Conservation (phyloP, 2,888 invertebrate genomes). For the Scaptomyza caliginosa region DNA sequence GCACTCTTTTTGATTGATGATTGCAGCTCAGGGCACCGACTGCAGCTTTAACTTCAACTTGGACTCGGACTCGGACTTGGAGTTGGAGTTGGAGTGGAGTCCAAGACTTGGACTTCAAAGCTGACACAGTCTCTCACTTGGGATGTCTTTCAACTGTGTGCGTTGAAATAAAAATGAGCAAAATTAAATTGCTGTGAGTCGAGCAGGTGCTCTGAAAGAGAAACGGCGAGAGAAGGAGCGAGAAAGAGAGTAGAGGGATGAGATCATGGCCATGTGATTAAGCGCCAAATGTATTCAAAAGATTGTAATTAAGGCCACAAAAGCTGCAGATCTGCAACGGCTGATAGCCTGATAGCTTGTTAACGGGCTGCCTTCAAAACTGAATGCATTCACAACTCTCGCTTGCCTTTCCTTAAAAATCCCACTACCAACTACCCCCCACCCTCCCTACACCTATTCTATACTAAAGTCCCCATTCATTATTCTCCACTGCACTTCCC, state of each 20-base stretch:
- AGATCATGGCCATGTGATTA: constrained; percentile 77
- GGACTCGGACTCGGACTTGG: not conserved
- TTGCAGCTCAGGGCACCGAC: constrained; percentile 59
- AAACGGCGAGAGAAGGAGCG: constrained; percentile 2
- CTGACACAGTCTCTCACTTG: constrained; percentile 32
- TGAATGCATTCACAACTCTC: constrained; percentile 37
- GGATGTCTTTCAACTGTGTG: constrained; percentile 70
- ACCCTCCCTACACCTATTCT: too few relatives aligned
- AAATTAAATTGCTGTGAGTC: constrained; percentile 44
- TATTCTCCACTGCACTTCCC: not conserved
- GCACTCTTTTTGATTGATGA: constrained; percentile 76
- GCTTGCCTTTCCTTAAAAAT: not conserved
- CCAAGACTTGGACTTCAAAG: constrained; percentile 22
- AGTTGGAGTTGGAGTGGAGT: constrained; percentile 21
- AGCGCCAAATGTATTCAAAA: constrained; percentile 80
- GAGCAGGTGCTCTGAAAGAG: constrained; percentile 42
- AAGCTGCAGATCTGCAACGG: constrained; percentile 72
- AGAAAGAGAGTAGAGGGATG: constrained; percentile 17
- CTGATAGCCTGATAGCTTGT: constrained; percentile 75
- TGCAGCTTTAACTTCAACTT: constrained; percentile 5
- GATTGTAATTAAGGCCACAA: constrained; percentile 80
- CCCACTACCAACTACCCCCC: too few relatives aligned
- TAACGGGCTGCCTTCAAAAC: constrained; percentile 48
- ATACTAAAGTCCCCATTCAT: not conserved
- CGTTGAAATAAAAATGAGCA: constrained; percentile 20